Evolutionary conservation across 2,797 vertebrate species (phyloP).

Genomic region (Pipistrellus kuhlii): DNA sequence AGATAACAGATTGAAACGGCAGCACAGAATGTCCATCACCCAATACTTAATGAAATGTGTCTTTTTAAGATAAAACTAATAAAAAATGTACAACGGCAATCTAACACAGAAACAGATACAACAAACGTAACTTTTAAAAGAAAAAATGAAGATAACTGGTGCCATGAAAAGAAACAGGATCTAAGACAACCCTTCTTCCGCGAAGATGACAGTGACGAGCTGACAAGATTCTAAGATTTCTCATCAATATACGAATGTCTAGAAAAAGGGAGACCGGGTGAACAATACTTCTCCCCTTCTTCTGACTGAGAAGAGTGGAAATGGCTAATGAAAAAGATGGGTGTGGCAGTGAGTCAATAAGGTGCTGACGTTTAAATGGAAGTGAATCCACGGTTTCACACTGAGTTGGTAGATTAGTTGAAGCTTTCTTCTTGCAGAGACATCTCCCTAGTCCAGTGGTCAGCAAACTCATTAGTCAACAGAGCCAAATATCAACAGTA

Average conservation of each 20-base stretch:
- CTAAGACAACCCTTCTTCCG: neutral
- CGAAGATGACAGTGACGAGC: neutral
- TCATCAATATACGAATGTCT: neutral
- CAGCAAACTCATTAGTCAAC: no score
- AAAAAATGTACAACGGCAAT: neutral
- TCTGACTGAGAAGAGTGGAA: neutral
- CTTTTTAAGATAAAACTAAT: neutral
- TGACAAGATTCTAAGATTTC: neutral
- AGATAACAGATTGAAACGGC: neutral
- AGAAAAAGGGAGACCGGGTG: neutral
- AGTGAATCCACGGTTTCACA: neutral
- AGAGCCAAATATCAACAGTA: no score
- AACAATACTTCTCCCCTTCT: neutral
- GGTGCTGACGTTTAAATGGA: neutral
- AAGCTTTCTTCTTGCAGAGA: neutral
- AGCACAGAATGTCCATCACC: neutral
- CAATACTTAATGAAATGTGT: neutral
- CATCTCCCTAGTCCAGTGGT: no score
- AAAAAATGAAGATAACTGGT: constrained; percentile 16
- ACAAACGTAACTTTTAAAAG: neutral
- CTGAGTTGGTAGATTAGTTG: neutral
- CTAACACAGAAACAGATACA: neutral
- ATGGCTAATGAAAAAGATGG: neutral
- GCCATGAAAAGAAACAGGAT: neutral
- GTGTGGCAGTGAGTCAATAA: neutral